phyloP scores from a whole-genome alignment of 2,888 invertebrate genomes.

The Amiota minor region DNA sequence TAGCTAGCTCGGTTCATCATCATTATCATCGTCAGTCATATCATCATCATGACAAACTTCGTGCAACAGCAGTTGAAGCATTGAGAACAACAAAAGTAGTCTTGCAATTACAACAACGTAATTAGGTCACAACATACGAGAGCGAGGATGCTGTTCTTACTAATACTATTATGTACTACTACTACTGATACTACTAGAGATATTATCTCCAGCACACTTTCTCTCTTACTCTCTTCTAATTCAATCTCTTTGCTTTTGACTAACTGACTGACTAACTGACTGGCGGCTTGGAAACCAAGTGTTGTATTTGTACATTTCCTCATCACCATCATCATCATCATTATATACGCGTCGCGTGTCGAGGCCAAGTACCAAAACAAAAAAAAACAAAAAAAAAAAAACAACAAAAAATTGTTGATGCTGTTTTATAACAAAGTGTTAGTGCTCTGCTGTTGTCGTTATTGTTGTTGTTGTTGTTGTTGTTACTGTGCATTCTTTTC shows the following conservation, averaged over 20 bases:
- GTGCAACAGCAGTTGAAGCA: slow-evolving; percentile 39
- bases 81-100: slow-evolving; percentile 36
- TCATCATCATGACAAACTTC: slow-evolving; percentile 38
- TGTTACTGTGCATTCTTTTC: slow-evolving; percentile 30
- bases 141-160: background rate
- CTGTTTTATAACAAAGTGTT: background rate
- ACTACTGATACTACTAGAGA: no score
- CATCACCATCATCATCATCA: no score
- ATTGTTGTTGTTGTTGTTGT: slow-evolving; percentile 43
- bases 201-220: no score
- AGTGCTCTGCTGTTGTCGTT: background rate
- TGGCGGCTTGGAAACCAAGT: no score
- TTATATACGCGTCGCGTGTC: slow-evolving; percentile 59
- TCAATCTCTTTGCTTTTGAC: no score
- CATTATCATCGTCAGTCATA: no score
- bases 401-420: slow-evolving; percentile 13
- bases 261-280: no score
- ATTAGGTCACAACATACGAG: slow-evolving; percentile 60
- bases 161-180: no score
- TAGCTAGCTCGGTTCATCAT: background rate
- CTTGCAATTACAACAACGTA: slow-evolving; percentile 63
- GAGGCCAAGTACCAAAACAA: slow-evolving; percentile 60
- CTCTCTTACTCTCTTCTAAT: no score
- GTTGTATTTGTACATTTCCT: no score
- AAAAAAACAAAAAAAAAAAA: slow-evolving; percentile 40